Evolutionary conservation across 2,113 vertebrate species (phyloP), one percentile per base, ranked within the genome.

Genomic region (Cyprinodon brontotheroides): DNA sequence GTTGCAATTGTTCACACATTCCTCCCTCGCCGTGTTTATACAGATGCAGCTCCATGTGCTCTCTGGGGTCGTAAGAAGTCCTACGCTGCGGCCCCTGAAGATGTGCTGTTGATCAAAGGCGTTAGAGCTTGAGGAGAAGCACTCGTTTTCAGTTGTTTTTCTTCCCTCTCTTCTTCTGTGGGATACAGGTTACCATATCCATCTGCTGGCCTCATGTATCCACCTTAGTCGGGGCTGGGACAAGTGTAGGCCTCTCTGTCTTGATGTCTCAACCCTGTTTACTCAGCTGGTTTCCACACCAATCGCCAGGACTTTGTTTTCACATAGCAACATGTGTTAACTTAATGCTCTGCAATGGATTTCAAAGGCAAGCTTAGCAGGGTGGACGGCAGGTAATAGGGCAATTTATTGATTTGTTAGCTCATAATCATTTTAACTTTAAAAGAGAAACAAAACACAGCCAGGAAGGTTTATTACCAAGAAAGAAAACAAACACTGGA

Each of bases 61-160:
- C 89, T 81, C 88, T 43, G 95, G 96, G 96, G 95, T 90, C 83
- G 84, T 64, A 94, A 96, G 96, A 92, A 93, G 91, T 91, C 93
- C 94, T 89, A 83, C 83, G 88, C 90, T 64, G 75, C 77, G 92
- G 93, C 17, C 94, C 59, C 29, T 29, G 45, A 94, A 95, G 95
- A 96, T 94, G 96, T 93, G 95, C 94, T 3, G 78, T 85, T 95
- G 96, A 99, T 99, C 97, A 99, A 99, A 99, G 97, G 94, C 94
- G 93, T 94, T 89, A 84, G 94, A 87, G 75, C 94, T 92, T 84
- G 93, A 95, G 80, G 91, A 92, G 93, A 95, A 95, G 94, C 93
- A 95, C 95, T 96, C 96, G 96, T 96, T 94, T 95, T 95, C 85
- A 82, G 86, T 93, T 88, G 93, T 93, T 86, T 94, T 70, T 50